These are phyloP conservation scores for Phataginus tricuspis DNA, from an alignment of 2,797 vertebrate species.

Conservation along the genomic window DNA sequence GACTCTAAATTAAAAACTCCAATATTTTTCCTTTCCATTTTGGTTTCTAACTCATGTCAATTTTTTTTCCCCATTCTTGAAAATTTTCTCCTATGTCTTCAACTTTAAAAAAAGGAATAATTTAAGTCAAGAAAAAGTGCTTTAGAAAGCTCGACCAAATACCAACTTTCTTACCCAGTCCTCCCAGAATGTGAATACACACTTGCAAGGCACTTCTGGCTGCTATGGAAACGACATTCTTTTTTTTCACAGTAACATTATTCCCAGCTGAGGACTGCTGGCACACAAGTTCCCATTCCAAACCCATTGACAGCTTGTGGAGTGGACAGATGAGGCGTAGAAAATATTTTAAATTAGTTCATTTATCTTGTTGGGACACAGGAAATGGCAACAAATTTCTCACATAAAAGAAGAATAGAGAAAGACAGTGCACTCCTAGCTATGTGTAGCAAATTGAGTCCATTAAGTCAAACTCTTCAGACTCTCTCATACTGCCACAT, in stretches of 20 bases:
- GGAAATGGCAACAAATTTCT: slow-evolving; percentile 79
- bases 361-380: slow-evolving; percentile 86
- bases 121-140: slow-evolving; percentile 30
- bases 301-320: slow-evolving; percentile 83
- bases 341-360: slow-evolving; percentile 87
- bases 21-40: neutral
- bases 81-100: slow-evolving; percentile 1
- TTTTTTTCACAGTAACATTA: slow-evolving; percentile 79
- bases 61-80: neutral
- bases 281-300: slow-evolving; percentile 78
- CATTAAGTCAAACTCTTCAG: slow-evolving; percentile 47
- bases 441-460: slow-evolving; percentile 43
- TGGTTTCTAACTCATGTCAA: slow-evolving; percentile 23
- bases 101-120: slow-evolving; percentile 59
- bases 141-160: slow-evolving; percentile 44
- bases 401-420: slow-evolving; percentile 30
- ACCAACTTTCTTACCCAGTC: slow-evolving; percentile 68
- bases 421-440: neutral
- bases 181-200: slow-evolving; percentile 67
- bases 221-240: slow-evolving; percentile 79
- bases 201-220: slow-evolving; percentile 49
- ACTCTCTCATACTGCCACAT: neutral
- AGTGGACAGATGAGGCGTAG: slow-evolving; percentile 86
- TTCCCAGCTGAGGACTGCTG: slow-evolving; percentile 69
- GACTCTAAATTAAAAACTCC: neutral